Conservation (phyloP, 2,113 vertebrate genomes). For the Nycticryphes semicollaris region DNA sequence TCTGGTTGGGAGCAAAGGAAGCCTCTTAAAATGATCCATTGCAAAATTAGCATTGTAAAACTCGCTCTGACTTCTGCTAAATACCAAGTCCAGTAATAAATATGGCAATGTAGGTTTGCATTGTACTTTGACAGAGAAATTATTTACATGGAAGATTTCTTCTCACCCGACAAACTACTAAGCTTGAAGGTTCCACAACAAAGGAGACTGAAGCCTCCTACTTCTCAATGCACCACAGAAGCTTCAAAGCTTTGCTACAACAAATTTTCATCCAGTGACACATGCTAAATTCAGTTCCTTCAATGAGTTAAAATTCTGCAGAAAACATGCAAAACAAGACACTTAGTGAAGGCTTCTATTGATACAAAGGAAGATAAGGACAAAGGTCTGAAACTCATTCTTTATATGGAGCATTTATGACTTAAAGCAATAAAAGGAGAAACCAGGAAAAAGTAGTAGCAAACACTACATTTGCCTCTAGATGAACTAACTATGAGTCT, state of each 20-base stretch:
- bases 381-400: background rate
- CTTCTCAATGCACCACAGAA: background rate
- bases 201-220: background rate
- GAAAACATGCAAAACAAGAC: background rate
- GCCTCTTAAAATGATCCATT: background rate
- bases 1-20: background rate
- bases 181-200: background rate
- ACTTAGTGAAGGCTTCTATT: background rate
- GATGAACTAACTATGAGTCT: background rate
- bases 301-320: background rate
- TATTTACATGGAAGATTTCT: background rate
- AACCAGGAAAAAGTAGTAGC: background rate
- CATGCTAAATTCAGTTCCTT: background rate
- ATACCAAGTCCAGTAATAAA: background rate
- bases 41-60: background rate
- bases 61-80: background rate
- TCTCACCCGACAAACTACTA: background rate
- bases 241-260: background rate
- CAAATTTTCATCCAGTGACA: background rate
- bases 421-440: background rate
- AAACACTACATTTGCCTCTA: background rate
- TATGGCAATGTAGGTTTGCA: rapidly evolving
- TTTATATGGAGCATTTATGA: background rate
- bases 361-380: background rate
- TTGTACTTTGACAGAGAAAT: background rate